Evolutionary conservation across 2,888 invertebrate genomes (phyloP).

Genomic region (Smittia sp.): DNA sequence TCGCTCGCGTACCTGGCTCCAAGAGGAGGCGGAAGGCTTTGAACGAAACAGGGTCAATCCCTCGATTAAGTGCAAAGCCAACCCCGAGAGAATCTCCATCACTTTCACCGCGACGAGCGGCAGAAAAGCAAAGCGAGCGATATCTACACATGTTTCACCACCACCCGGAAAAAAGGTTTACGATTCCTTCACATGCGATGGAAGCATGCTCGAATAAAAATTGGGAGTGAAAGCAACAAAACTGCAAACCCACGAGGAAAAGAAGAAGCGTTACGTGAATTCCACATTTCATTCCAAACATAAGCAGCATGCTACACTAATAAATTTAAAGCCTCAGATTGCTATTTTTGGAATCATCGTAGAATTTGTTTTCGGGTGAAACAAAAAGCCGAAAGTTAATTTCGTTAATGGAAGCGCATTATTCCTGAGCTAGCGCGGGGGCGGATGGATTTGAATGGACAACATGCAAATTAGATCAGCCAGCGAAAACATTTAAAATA

Average conservation of each 20-base stretch:
- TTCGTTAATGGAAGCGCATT: neutral
- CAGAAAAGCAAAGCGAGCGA: neutral
- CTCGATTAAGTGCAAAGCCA: neutral
- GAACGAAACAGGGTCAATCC: neutral
- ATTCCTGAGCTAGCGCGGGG: no score
- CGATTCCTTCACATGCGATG: neutral
- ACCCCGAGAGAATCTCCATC: neutral
- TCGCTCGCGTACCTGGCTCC: neutral
- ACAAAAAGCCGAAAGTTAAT: neutral
- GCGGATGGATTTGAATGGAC: neutral
- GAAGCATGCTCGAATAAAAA: neutral
- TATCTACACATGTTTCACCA: conserved; percentile 2
- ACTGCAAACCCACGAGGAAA: neutral
- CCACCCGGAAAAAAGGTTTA: neutral
- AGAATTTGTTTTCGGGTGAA: neutral
- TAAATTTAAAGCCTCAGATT: neutral
- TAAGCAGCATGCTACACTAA: conserved; percentile 1
- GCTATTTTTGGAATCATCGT: neutral
- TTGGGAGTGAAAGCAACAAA: neutral
- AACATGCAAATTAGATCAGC: conserved; percentile 17
- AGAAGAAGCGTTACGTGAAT: neutral
- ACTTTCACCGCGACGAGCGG: neutral
- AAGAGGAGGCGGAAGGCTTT: neutral
- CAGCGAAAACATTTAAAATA: conserved; percentile 42
- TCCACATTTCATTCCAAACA: neutral